These are phyloP conservation scores for Octodonta nipae DNA, from an alignment of 2,888 invertebrate genomes.

Conservation along the genomic window DNA sequence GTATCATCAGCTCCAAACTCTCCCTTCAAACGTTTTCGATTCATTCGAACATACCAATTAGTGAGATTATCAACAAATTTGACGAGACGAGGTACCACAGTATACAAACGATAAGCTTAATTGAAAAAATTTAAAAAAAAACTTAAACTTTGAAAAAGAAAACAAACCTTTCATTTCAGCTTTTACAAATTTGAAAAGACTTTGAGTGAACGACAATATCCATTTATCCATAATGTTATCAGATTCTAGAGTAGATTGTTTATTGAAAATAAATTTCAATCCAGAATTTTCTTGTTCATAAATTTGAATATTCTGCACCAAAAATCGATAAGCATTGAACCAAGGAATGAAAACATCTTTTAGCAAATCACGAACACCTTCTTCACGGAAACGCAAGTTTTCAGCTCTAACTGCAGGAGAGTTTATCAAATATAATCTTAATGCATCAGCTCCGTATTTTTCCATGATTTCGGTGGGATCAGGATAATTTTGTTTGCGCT, in stretches of 20 bases:
- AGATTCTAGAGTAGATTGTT: constrained; percentile 23
- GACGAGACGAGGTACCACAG: constrained; percentile 83
- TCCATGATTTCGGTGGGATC: constrained; percentile 85
- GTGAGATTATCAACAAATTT: constrained; percentile 96
- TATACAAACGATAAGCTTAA: constrained; percentile 84
- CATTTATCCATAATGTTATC: constrained; percentile 89
- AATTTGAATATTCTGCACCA: constrained; percentile 83
- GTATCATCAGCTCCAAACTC: constrained; percentile 73
- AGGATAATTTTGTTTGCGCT: constrained; percentile 96
- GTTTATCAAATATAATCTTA: constrained; percentile 89
- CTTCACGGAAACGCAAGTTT: constrained; percentile 90
- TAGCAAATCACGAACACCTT: constrained; percentile 88
- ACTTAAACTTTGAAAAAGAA: too few species aligned
- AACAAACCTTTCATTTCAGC: constrained; percentile 89
- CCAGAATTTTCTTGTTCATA: constrained; percentile 49
- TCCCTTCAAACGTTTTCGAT: constrained; percentile 87
- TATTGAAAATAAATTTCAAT: constrained; percentile 32
- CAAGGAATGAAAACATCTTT: constrained; percentile 97
- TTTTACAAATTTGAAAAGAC: constrained; percentile 73
- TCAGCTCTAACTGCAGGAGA: constrained; percentile 97
- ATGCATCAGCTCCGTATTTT: constrained; percentile 93
- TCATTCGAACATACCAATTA: constrained; percentile 98
- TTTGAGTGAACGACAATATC: constrained; percentile 94
- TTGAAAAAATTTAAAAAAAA: too few species aligned
- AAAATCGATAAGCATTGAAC: constrained; percentile 86